Conservation (phyloP, 2,113 vertebrate genomes). For the Anas platyrhynchos region DNA sequence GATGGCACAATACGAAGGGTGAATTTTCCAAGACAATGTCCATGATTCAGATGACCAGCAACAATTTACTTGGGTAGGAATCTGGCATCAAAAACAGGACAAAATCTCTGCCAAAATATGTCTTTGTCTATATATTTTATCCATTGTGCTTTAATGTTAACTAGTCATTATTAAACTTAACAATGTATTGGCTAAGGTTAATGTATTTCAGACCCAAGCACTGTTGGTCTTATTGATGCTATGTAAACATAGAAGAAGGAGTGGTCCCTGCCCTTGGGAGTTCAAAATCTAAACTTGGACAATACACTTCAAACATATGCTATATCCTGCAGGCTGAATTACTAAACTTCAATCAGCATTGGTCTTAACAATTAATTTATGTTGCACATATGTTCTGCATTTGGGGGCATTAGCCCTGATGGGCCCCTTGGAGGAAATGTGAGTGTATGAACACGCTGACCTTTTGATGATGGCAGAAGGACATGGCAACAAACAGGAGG, state of each 20-base stretch:
- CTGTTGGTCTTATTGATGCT: slow-evolving; percentile 59
- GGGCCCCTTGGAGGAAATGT: slow-evolving; percentile 6
- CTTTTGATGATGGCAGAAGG: neutral
- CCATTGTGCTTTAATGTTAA: slow-evolving; percentile 57
- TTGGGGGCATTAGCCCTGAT: neutral
- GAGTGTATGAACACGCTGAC: neutral
- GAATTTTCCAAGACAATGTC: neutral
- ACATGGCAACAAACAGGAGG: neutral
- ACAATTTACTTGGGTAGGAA: neutral
- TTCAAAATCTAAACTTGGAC: slow-evolving; percentile 50
- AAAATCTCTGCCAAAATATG: slow-evolving; percentile 45
- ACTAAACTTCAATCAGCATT: slow-evolving; percentile 53
- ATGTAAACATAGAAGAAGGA: slow-evolving; percentile 68
- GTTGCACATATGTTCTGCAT: slow-evolving; percentile 15
- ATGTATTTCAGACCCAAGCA: slow-evolving; percentile 46
- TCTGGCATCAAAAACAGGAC: neutral
- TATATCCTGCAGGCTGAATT: slow-evolving; percentile 51
- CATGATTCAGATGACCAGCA: neutral
- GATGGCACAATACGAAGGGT: neutral
- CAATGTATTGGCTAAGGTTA: slow-evolving; percentile 66
- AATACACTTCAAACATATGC: slow-evolving; percentile 62
- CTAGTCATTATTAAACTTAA: slow-evolving; percentile 61
- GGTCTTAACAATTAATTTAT: slow-evolving; percentile 60
- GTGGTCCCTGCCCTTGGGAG: slow-evolving; percentile 60
- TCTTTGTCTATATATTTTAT: slow-evolving; percentile 65